Evolutionary conservation across 2,888 invertebrate species (phyloP).

Genomic region (Cheilosia pagana): DNA sequence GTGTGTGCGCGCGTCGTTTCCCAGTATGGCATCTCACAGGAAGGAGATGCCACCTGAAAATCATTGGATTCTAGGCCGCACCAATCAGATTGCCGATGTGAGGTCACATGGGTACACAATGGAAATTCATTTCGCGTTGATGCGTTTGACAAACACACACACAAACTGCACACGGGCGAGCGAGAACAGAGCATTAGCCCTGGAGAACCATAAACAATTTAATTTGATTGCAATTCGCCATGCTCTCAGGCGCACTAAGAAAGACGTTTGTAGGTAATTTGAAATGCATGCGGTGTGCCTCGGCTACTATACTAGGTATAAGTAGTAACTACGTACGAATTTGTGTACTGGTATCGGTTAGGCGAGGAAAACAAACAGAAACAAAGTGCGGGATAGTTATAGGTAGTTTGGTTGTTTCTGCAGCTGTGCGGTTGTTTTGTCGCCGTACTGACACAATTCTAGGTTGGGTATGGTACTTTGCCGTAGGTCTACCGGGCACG

Average conservation of each 20-base stretch:
- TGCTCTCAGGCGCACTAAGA: constrained; percentile 29
- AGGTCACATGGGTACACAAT: constrained; percentile 27
- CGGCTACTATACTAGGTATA: neutral
- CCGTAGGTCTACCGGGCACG: neutral
- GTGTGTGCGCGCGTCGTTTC: constrained; percentile 4
- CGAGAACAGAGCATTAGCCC: constrained; percentile 18
- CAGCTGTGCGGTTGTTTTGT: constrained; percentile 47
- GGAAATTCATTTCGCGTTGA: constrained; percentile 27
- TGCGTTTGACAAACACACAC: constrained; percentile 19
- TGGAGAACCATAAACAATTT: constrained; percentile 46
- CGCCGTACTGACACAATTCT: constrained; percentile 67
- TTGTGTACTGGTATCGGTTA: neutral
- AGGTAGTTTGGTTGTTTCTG: constrained; percentile 16
- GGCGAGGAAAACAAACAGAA: constrained; percentile 15
- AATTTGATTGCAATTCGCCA: constrained; percentile 46
- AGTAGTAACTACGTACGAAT: too few species aligned
- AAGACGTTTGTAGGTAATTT: constrained; percentile 14
- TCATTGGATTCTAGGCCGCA: constrained; percentile 29
- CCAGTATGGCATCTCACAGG: constrained; percentile 40
- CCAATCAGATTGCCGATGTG: constrained; percentile 16
- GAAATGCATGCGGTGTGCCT: constrained; percentile 24
- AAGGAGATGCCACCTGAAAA: constrained; percentile 39
- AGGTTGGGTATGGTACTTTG: constrained; percentile 3
- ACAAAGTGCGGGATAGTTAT: constrained; percentile 14
- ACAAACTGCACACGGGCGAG: constrained; percentile 3